Evolutionary conservation across 2,113 vertebrate species (phyloP).

Genomic region (Tamias sibiricus): DNA sequence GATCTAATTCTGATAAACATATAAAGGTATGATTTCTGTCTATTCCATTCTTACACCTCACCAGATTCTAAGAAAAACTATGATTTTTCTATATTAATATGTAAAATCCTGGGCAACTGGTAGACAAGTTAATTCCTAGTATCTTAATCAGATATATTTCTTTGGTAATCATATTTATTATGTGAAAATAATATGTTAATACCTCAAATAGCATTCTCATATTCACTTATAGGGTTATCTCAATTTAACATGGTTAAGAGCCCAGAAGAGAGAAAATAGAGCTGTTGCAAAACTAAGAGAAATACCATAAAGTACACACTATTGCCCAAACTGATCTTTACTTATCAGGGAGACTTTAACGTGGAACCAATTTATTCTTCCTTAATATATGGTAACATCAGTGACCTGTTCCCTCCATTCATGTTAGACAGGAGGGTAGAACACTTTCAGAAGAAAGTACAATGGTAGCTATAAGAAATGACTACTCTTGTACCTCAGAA

Average conservation of each 20-base stretch:
- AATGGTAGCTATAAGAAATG: background rate
- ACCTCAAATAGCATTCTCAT: background rate
- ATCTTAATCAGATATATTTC: background rate
- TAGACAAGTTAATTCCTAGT: slow-evolving; percentile 1
- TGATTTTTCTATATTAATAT: background rate
- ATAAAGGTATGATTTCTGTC: background rate
- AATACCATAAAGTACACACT: background rate
- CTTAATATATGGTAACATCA: background rate
- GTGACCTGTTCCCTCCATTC: background rate
- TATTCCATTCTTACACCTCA: background rate
- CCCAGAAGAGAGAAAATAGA: background rate
- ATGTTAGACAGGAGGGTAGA: background rate
- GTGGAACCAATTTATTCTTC: slow-evolving; percentile 6
- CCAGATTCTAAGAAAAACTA: background rate
- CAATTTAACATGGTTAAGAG: background rate
- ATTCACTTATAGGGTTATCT: background rate
- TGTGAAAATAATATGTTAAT: background rate
- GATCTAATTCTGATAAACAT: background rate
- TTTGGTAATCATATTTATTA: background rate
- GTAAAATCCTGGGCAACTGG: slow-evolving; percentile 22
- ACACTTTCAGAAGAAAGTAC: slow-evolving; percentile 25
- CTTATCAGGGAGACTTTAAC: background rate
- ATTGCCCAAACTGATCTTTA: background rate
- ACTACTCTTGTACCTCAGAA: background rate
- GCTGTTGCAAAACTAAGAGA: background rate